Base-by-base conservation (phyloP, 2,888 invertebrate genomes). In the Dicyrtomina minuta region DNA sequence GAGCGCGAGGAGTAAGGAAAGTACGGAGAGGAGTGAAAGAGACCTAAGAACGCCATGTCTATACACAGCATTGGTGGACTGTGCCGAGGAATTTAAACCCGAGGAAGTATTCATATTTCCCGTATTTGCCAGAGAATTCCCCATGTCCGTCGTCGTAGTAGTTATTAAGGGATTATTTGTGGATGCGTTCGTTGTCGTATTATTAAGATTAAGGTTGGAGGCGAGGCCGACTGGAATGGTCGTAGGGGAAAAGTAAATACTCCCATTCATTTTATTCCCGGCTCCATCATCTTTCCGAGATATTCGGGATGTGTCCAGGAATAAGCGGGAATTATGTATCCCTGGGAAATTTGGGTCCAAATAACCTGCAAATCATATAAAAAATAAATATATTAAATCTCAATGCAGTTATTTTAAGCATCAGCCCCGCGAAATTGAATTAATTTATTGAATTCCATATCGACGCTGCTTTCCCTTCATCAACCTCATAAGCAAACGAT, bases 21-120 rank as follows among this genome's bases (percentile, higher is more conserved):
- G 72, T n/a, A 77, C 71, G 17, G 77, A 76, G 27, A 77, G 71
- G 55, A 77, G 66, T 44, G 76, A 73, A 22, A 77, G 71, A 58
- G 76, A 76, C n/a, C 77, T 68, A 44, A 77, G 73, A 46, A 77
- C 76, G 49, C 77, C 76, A 55, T 76, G 73, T 22, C 77, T 71
- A 59, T 72, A 77, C 46, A 72, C 68, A 53, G 75, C 72, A 51
- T 73, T 70, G 62, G 72, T 72, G 20, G 69, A 65, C 71, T 72
- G 73, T 44, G 71, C 68, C 13, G 76, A 75, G 53, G 75, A 72
- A 33, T 71, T 72, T 26, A 75, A 55, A n/a, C 56, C 41, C 2
- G 66, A 46, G 15, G 43, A 17, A 27, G 49, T 27, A 2, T 49
- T 26, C 22, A 39, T 17, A 58, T 58, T 58, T 58, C 39, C 22